A percentile compares a stretch with the other conserved stretches of the same genome.
These are phyloP conservation scores for Smittia sp. DNA, from an alignment of 2,888 invertebrate species.

Conservation along the genomic window DNA sequence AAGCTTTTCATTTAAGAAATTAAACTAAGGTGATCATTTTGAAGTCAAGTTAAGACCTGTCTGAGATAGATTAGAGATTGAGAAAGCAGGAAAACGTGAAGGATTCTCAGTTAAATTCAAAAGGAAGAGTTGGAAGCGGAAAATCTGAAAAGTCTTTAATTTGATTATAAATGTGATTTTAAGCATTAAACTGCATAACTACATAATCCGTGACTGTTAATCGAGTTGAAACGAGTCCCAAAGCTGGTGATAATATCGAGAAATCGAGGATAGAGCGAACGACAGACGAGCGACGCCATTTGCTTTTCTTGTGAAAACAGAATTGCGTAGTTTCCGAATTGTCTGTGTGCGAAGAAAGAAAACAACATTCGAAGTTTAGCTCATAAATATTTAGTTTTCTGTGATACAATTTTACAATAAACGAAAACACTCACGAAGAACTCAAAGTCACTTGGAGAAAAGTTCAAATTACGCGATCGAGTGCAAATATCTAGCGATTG, in stretches of 20 bases:
- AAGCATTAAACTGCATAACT: conserved; percentile 12
- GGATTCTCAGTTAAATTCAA: background rate
- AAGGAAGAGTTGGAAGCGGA: background rate
- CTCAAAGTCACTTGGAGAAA: background rate
- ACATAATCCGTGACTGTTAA: background rate
- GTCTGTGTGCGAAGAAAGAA: background rate
- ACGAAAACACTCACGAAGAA: conserved; percentile 21
- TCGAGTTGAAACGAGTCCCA: background rate
- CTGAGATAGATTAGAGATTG: background rate
- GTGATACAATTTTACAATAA: conserved; percentile 41
- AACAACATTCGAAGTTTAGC: conserved; percentile 24
- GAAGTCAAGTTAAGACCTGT: conserved; percentile 23
- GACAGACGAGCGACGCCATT: conserved; percentile 29
- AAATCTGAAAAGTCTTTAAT: background rate
- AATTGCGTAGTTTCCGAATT: conserved; percentile 27
- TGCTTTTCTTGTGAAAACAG: conserved; percentile 18
- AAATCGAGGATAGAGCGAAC: too few relatives aligned
- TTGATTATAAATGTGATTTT: conserved; percentile 35
- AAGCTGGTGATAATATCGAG: background rate
- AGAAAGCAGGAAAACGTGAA: background rate
- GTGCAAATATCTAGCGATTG: background rate
- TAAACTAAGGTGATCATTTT: background rate
- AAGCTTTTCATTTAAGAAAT: background rate
- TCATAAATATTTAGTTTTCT: conserved; percentile 40
- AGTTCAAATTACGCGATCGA: background rate